Evolutionary conservation across 2,888 invertebrate species (phyloP).

Genomic region (Tigriopus californicus): DNA sequence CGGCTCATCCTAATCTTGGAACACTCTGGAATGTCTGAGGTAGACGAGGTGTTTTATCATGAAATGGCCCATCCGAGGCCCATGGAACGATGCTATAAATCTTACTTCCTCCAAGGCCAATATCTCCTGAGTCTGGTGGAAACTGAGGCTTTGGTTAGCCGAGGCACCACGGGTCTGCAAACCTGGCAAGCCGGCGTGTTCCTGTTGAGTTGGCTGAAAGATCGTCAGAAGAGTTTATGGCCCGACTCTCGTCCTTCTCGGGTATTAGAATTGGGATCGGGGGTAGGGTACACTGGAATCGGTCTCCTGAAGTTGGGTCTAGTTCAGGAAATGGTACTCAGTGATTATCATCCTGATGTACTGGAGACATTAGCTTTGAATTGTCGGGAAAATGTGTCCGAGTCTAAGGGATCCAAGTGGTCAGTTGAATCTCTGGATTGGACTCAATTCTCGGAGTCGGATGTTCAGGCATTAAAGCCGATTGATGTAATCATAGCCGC

Average conservation of each 20-base stretch:
- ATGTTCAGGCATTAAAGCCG: background rate
- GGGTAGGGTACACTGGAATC: background rate
- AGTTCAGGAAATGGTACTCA: background rate
- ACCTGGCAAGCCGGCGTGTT: constrained; percentile 1
- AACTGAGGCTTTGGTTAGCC: background rate
- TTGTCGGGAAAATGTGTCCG: background rate
- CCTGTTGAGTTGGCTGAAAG: background rate
- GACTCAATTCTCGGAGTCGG: background rate
- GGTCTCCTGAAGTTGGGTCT: background rate
- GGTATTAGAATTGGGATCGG: constrained; percentile 5
- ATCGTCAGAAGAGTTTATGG: background rate
- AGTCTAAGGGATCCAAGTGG: background rate
- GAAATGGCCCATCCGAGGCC: too few species aligned
- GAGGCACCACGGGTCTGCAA: constrained; percentile 3
- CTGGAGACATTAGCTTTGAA: background rate
- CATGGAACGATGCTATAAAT: background rate
- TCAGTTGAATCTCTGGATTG: background rate
- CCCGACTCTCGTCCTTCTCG: background rate
- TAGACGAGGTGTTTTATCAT: background rate
- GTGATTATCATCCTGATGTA: background rate
- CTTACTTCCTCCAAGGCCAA: background rate
- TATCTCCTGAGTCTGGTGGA: background rate
- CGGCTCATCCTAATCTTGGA: background rate
- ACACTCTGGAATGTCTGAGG: background rate
- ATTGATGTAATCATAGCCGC: background rate